Evolutionary conservation across 2,797 vertebrate genomes (phyloP), one percentile per base, ranked within the genome.

Genomic region (Enteromius trimaculatus): DNA sequence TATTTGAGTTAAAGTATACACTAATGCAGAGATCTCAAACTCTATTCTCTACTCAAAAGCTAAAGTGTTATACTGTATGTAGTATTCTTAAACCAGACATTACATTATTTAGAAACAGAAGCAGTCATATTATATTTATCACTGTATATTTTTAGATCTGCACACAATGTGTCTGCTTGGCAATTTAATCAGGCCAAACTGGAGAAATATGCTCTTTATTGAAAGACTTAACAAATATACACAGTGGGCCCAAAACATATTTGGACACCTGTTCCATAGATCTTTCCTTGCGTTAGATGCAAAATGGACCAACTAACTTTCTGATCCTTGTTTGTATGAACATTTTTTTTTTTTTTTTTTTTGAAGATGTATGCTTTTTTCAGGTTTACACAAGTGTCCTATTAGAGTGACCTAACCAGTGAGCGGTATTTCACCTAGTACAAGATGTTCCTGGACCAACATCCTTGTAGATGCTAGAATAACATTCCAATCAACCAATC

Each of bases 121-220:
- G 77, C 51, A 68, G 77, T 71, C 81, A 83, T 80, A 86, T 80
- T 86, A 80, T 31, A 86, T 83, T 86, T 42, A 83, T 86, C 31
- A 69, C 31, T 7, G 23, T 51, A 19, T 83, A 83, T 83, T 86
- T 80, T 86, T 83, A 86, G 70, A 69, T 62, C 17, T 58, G 51
- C 31, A 44, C 62, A 82, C 62, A 82, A 80, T 68, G 81, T 77
- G 68, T 62, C 21, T 55, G 58, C 49, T 55, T 79, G 13, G 65
- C 66, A 79, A 51, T 55, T 85, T 58, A 79, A 79, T 62, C 83
- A 55, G 77, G 62, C 77, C 16, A 21, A 55, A 79, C 39, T 66
- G 47, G 47, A 64, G 26, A 76, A 70, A 49, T n/a, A 34, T 16
- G 42, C 21, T 23, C 21, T 55, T 2, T 11, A 23, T 0, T 29